Evolutionary conservation across 1,140 invertebrate genomes (phyloP), one percentile per base, ranked within the genome.

Genomic region (Microplitis demolitor): DNA sequence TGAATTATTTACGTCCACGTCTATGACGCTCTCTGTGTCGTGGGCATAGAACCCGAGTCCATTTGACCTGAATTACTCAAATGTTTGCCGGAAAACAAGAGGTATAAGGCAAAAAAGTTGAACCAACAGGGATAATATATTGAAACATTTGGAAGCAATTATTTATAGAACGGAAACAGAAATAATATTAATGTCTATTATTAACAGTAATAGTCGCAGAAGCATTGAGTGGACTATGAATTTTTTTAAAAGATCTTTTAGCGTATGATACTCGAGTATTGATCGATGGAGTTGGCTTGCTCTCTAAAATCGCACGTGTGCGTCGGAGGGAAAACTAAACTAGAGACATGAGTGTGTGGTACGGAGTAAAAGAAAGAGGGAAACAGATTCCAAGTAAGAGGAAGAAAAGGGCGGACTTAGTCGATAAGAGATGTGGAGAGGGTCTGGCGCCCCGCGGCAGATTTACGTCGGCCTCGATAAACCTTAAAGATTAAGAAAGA

Each of bases 401-500:
- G 50, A 61, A 33, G 58, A 73, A 72, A 73, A 78, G 76, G 78
- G 79, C 78, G 78, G 76, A 66, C 69, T 76, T 70, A 77, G 73
- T 82, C 76, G 79, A 82, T 82, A 82, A 79, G 73, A 77, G 72
- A 69, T 62, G 45, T 72, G 66, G 75, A 67, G 78, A 75, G 69
- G 63, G 74, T 61, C 58, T 60, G 79, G 74, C 76, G 80, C 69
- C 79, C 75, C 73, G 60, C 69, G 77, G 75, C 80, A 83, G 78
- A 83, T 83, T 83, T 82, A 83, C 78, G 79, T 83, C 81, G 75
- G 77, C 74, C 76, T 82, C 76, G 80, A 83, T 83, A 83, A 83
- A 82, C 79, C 78, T 80, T 73, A 76, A 66, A 81, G 81, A 83
- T 83, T 83, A 83, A 82, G 75, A 82, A 63, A 54, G 69, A 74